Base-by-base conservation (phyloP, 64 coral and sea anemone genomes). In the Orbicella faveolata region DNA sequence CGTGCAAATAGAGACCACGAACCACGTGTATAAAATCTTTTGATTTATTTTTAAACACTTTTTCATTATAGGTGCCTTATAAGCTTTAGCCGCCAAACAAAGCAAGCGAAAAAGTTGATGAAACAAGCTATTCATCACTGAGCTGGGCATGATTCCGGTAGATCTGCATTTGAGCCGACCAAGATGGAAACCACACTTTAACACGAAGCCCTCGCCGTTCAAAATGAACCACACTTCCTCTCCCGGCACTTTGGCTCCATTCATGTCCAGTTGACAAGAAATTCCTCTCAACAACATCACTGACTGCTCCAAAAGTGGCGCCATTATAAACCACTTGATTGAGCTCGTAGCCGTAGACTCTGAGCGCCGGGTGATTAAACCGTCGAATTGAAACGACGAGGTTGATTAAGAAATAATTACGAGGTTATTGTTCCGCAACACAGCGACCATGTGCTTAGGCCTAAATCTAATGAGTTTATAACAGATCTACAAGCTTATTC, bases 401-500 rank as follows among this genome's bases (percentile, higher is more conserved):
- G 17, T 13, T 85, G 82, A 85, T 85, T 85, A 66, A 64, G 82
- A 85, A 72, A 85, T 85, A 85, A 85, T 85, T 85, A 85, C 34
- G 15, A 83, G 18, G 19, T 85, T 55, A 85, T 85, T 85, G 82
- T 30, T 85, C n/a, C 37, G 39, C 82, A 52, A 48, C 70, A 13
- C 20, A 70, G 63, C 39, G 41, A 72, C 36, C 82, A 85, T 85
- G 64, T 85, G 82, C 82, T 72, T 48, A 17, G 82, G 63, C 36
- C 82, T 85, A 85, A 72, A 25, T 85, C 44, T 85, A 64, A 85
- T 72, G 82, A 52, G 36, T 85, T 85, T 72, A 72, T 85, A 85
- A 85, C 63, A 67, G 82, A 67, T 83, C 26, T 63, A 19, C 4
- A 6, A 57, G 80, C 61, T 41, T 63, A 65, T 68, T 67, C 80